These are phyloP conservation scores for Carposina sasakii DNA, from an alignment of 1,140 invertebrate species.

Conservation along the genomic window DNA sequence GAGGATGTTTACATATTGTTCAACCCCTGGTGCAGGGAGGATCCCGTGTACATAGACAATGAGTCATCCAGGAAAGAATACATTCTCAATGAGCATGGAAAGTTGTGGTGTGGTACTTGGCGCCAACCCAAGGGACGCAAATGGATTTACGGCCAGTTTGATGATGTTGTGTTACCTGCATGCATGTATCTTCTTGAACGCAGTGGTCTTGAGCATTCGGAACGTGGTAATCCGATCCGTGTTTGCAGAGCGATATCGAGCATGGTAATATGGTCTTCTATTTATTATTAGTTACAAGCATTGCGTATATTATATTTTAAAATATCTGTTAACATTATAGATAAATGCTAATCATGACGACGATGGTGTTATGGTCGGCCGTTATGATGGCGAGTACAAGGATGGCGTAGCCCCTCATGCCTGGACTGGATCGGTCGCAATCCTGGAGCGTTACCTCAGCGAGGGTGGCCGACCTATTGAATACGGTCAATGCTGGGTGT, in stretches of 20 bases:
- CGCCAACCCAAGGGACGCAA: slow-evolving; percentile 77
- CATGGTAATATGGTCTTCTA: slow-evolving; percentile 70
- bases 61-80: slow-evolving; percentile 79
- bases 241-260: slow-evolving; percentile 80
- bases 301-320: too few species aligned
- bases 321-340: slow-evolving; percentile 44
- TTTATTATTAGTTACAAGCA: slow-evolving; percentile 1
- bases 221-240: slow-evolving; percentile 79
- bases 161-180: slow-evolving; percentile 78
- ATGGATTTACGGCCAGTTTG: slow-evolving; percentile 86
- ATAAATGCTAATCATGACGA: slow-evolving; percentile 76
- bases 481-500: slow-evolving; percentile 90
- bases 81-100: slow-evolving; percentile 83
- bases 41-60: slow-evolving; percentile 80
- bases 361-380: slow-evolving; percentile 79
- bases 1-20: slow-evolving; percentile 82
- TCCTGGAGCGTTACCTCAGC: slow-evolving; percentile 79
- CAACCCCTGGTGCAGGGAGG: slow-evolving; percentile 86
- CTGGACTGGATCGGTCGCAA: slow-evolving; percentile 81
- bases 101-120: slow-evolving; percentile 83
- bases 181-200: slow-evolving; percentile 77
- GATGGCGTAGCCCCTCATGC: slow-evolving; percentile 78
- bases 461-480: slow-evolving; percentile 79
- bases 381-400: slow-evolving; percentile 82
- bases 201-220: slow-evolving; percentile 74